phyloP scores from a whole-genome alignment of 1,140 invertebrate species.

The Drosophila biarmipes region DNA sequence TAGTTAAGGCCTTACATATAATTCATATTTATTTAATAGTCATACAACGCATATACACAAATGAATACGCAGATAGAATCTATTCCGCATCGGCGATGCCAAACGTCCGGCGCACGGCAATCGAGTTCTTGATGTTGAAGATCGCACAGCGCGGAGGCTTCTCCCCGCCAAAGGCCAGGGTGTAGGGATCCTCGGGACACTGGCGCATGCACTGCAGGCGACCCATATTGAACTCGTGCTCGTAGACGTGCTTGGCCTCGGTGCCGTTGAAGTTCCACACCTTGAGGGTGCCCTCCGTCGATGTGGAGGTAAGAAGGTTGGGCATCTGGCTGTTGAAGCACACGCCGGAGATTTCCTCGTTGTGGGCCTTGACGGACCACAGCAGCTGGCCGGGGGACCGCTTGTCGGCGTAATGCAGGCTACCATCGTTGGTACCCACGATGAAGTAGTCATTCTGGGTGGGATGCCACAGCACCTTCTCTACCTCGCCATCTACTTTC shows the following conservation, averaged over 20 bases:
- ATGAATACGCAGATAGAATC: slow-evolving; percentile 7
- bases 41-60: slow-evolving; percentile 24
- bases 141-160: slow-evolving; percentile 92
- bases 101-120: slow-evolving; percentile 85
- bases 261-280: slow-evolving; percentile 79
- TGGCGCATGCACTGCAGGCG: slow-evolving; percentile 89
- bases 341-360: slow-evolving; percentile 91
- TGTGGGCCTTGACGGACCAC: slow-evolving; percentile 92
- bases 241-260: slow-evolving; percentile 85
- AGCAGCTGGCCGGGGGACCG: slow-evolving; percentile 88
- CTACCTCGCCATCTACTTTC: slow-evolving; percentile 92
- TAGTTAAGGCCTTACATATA: slow-evolving; percentile 19
- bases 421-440: slow-evolving; percentile 92
- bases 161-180: slow-evolving; percentile 93
- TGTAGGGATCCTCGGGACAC: slow-evolving; percentile 92
- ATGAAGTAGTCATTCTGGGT: slow-evolving; percentile 84
- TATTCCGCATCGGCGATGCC: slow-evolving; percentile 64
- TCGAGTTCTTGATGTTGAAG: slow-evolving; percentile 89
- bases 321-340: slow-evolving; percentile 73
- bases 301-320: slow-evolving; percentile 75
- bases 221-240: slow-evolving; percentile 89
- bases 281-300: slow-evolving; percentile 76
- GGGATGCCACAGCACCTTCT: slow-evolving; percentile 94
- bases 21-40: slow-evolving; percentile 29
- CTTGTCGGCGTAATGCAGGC: slow-evolving; percentile 92